These are phyloP conservation scores for Drosophila peninsularis DNA, from an alignment of 2,888 invertebrate species.

Conservation along the genomic window DNA sequence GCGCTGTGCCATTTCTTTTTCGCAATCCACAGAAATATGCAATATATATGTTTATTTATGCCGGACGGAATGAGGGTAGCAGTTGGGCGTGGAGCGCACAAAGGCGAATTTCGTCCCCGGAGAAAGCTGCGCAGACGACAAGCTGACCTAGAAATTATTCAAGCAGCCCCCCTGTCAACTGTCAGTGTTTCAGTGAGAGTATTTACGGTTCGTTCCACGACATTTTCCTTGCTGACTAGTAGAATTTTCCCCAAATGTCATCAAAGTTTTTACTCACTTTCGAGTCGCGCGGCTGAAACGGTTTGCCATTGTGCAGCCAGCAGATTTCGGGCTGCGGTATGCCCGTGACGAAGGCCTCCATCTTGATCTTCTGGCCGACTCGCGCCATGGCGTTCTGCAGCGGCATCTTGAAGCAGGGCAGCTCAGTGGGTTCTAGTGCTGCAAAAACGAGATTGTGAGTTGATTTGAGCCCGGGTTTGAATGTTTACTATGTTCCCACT, in stretches of 20 bases:
- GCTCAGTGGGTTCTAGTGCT: conserved; percentile 87
- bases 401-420: conserved; percentile 87
- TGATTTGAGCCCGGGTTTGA: background rate
- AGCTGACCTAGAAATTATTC: background rate
- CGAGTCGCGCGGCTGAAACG: conserved; percentile 87
- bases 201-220: conserved; percentile 4
- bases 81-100: conserved; percentile 19
- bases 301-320: conserved; percentile 89
- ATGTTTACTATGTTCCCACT: conserved; percentile 78
- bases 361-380: conserved; percentile 89
- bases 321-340: conserved; percentile 87
- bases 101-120: conserved; percentile 3
- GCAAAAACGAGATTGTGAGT: conserved; percentile 27
- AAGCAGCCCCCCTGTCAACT: background rate
- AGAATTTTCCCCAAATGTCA: background rate
- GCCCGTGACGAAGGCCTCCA: conserved; percentile 89
- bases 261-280: conserved; percentile 85
- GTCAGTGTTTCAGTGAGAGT: conserved; percentile 1
- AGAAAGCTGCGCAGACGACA: background rate
- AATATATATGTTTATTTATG: conserved; percentile 11
- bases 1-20: conserved; percentile 33
- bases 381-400: conserved; percentile 90
- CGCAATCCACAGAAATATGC: conserved; percentile 21
- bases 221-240: background rate
- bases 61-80: conserved; percentile 17